Conservation (phyloP, 2,888 invertebrate genomes). For the Aelia acuminata region DNA sequence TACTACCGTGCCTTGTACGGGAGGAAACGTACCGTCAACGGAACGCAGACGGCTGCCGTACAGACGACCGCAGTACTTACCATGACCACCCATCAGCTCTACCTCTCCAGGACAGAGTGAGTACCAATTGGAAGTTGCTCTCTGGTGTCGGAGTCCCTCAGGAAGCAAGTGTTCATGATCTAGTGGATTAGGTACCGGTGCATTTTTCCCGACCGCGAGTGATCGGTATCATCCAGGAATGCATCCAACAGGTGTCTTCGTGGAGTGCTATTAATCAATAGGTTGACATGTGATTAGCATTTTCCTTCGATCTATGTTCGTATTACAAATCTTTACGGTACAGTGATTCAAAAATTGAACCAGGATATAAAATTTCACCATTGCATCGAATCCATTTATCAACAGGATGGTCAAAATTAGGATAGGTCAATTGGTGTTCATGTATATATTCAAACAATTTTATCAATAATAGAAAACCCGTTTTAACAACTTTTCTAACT, state of each 20-base stretch:
- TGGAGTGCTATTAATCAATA: neutral
- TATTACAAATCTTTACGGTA: neutral
- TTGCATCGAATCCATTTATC: neutral
- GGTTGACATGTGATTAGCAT: neutral
- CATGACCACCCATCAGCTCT: conserved; percentile 56
- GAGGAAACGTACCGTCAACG: conserved; percentile 66
- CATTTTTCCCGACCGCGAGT: neutral
- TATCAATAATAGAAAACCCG: neutral
- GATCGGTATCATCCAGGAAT: neutral
- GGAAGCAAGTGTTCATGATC: neutral
- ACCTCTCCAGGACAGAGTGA: conserved; percentile 54
- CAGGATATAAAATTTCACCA: neutral
- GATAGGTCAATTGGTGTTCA: no score
- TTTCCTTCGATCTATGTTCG: neutral
- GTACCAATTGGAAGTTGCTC: neutral
- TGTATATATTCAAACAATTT: no score
- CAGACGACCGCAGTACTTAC: conserved; percentile 48
- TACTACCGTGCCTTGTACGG: conserved; percentile 88
- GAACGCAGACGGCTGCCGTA: conserved; percentile 44
- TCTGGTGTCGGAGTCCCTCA: neutral
- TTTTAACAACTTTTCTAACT: neutral
- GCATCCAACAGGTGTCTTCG: neutral
- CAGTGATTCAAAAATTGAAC: neutral
- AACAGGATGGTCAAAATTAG: neutral
- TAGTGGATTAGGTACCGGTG: neutral